phyloP scores from a whole-genome alignment of 2,113 vertebrate species.

The Hylia prasina region DNA sequence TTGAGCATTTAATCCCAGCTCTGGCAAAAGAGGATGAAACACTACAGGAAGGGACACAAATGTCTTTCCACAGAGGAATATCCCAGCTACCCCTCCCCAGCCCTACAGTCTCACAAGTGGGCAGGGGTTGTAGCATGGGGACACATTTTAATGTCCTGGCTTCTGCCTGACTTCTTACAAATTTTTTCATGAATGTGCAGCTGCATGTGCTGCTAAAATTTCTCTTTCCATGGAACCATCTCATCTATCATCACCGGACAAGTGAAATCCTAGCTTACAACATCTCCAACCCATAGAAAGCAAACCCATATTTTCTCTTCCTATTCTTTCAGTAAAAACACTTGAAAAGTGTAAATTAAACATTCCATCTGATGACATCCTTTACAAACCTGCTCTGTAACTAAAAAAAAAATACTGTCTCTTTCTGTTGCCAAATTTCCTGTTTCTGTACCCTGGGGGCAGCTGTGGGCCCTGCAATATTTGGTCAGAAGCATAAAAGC shows the following conservation, averaged over 20 bases:
- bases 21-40: not conserved
- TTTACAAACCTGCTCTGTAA: not conserved
- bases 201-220: not conserved
- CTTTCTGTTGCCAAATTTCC: not conserved
- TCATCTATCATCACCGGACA: not conserved
- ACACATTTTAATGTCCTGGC: not conserved
- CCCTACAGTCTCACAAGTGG: not conserved
- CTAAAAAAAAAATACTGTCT: not conserved
- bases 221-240: not conserved
- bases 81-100: not conserved
- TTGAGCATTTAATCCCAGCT: too few species aligned
- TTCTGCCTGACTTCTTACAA: not conserved
- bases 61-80: not conserved
- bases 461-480: not conserved
- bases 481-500: conserved; percentile 17
- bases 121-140: not conserved
- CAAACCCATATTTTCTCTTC: not conserved
- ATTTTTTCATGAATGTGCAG: not conserved
- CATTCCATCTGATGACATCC: not conserved
- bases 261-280: not conserved
- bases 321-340: not conserved
- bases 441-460: not conserved
- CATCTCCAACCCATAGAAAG: not conserved
- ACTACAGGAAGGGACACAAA: not conserved
- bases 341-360: not conserved